Percentiles rank a stretch among this genome's conserved stretches.
Conservation (phyloP, 2,113 vertebrate genomes). For the Seriola quinqueradiata region DNA sequence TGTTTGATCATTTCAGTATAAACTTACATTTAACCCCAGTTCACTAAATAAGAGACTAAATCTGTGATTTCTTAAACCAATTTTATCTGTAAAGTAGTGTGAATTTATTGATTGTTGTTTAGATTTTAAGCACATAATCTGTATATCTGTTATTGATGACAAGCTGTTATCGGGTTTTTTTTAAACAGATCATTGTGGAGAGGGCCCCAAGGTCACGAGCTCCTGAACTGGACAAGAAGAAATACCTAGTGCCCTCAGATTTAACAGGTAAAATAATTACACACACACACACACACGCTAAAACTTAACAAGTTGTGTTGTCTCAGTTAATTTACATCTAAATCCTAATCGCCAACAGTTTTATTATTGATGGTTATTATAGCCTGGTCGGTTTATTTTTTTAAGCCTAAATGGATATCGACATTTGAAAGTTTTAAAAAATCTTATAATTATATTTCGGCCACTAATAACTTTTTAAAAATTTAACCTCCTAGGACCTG, state of each 20-base stretch:
- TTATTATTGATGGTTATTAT: not conserved
- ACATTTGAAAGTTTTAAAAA: not conserved
- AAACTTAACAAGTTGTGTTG: not conserved
- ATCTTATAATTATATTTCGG: not conserved
- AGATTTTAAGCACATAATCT: not conserved
- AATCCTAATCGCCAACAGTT: not conserved
- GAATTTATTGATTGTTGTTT: not conserved
- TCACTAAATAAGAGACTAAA: not conserved
- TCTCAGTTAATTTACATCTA: not conserved
- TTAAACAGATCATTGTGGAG: conserved; percentile 94
- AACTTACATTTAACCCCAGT: not conserved
- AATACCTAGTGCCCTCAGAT: conserved; percentile 97
- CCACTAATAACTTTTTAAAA: not conserved
- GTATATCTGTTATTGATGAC: not conserved
- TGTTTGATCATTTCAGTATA: not conserved
- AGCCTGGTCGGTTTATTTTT: not conserved
- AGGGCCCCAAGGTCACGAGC: conserved; percentile 93
- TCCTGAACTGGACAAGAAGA: conserved; percentile 97
- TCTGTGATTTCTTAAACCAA: not conserved
- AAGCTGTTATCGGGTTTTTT: not conserved
- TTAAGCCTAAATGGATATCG: not conserved
- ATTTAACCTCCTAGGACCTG: too few species aligned
- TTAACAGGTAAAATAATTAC: conserved; percentile 89
- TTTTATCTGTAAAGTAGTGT: not conserved
- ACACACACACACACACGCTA: not conserved